Evolutionary conservation across 2,113 vertebrate species (phyloP), one percentile per base, ranked within the genome.

Genomic region (Sminthopsis crassicaudata): DNA sequence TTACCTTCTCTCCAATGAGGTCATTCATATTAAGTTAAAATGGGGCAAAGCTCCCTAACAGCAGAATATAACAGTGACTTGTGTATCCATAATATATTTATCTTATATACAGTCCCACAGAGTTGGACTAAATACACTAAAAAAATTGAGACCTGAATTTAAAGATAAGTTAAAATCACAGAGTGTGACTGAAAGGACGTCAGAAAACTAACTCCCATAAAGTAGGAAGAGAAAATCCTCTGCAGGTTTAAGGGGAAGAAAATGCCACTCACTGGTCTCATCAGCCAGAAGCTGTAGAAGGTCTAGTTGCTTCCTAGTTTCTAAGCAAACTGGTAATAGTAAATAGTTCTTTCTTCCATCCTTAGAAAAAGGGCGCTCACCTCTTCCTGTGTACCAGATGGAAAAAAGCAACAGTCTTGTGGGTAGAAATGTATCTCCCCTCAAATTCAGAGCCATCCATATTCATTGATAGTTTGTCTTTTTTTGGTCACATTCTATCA

Each of bases 261-360:
- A 7, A 10, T n/a, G n/a, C 30, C 7, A 2, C 22, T 2, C 7
- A 2, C 22, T 2, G 46, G 14, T 16, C 51, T 89, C 2, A 0
- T 25, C 25, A 26, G 48, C 36, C 2, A 0, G 67, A 19, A 84
- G 19, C 51, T 1, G 0, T 42, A 51, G 91, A 53, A 92, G 89
- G 54, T 54, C n/a, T 1, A 19, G 10, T 46, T 2, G 50, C 90
- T 26, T 46, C 11, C 90, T 46, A n/a, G 57, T 42, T 54, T 23
- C n/a, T 27, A 46, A 92, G 53, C 94, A 89, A 57, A 36, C 19
- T 3, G 26, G 52, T 46, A 67, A 4, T 8, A 4, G 42, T 26
- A 92, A 76, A 89, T 7, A 22, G 1, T 0, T 30, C 88, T 93
- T 36, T 53, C 42, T 26, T 27, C 23, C 10, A 19, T 16, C 11